Base-by-base conservation (phyloP, 2,888 invertebrate species). In the Acrocera orbiculus region DNA sequence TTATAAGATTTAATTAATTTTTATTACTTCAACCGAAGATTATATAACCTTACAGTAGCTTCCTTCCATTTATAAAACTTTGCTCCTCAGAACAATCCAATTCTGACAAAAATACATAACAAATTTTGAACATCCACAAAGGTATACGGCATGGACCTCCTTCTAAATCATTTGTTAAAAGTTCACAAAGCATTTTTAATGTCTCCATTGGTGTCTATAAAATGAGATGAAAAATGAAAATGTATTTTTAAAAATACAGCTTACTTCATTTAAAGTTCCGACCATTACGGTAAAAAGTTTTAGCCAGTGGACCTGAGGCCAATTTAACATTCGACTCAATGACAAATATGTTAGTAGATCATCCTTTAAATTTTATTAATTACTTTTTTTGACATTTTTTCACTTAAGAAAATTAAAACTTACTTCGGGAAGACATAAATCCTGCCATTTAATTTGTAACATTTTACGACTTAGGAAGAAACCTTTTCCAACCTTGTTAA, bases 161-260 rank as follows among this genome's bases (percentile, higher is more conserved):
- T 37, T 85, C 85, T 0, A 83, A 78, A 48, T 86, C 85, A 40
- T 77, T 74, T 1, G 83, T 82, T 32, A 85, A 61, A 1, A 82
- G 66, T 51, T 86, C 82, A 53, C 86, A 87, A 14, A 85, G 64
- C 41, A 78, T 63, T 27, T 73, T 71, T 80, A 86, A 80, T 1
- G 83, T 78, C 49, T 77, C 73, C 10, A 13, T 20, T 9, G 30
- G 35, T 19, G 35, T 26, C 35, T 35, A 13, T 5, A n/a, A n/a
- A 16, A 26, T 3, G 8, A 14, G 2, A 10, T 6, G 11, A 27
- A 14, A 15, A 4, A 15, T 10, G 9, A 16, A 14, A 27, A 9
- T 27, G 15, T 27, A 27, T n/a, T n/a, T n/a, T n/a, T n/a, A n/a
- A n/a, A n/a, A n/a, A n/a, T n/a, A n/a, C n/a, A 31, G 44, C 48